phyloP scores from a whole-genome alignment of 2,888 invertebrate species.

The Drosophila cracens region DNA sequence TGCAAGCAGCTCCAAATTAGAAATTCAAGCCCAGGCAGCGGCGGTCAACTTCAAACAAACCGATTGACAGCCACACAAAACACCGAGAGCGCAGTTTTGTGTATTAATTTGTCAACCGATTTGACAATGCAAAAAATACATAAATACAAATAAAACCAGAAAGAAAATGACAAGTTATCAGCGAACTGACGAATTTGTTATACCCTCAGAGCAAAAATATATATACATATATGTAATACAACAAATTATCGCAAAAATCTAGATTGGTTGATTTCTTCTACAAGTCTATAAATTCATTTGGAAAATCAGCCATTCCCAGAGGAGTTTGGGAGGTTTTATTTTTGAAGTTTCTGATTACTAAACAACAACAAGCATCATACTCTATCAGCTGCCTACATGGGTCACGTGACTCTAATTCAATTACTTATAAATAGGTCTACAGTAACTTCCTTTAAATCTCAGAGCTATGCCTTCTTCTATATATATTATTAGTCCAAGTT shows the following conservation, averaged over 20 bases:
- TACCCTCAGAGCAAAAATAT: not conserved
- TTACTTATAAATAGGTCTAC: not conserved
- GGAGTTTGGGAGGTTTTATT: not conserved
- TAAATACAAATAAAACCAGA: not conserved
- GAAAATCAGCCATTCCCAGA: not conserved
- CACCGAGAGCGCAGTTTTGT: constrained; percentile 48
- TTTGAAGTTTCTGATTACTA: not conserved
- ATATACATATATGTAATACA: not conserved
- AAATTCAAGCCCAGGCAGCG: constrained; percentile 59
- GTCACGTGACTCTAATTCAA: too few species aligned
- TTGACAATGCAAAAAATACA: constrained; percentile 49
- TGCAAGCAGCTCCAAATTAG: constrained; percentile 59
- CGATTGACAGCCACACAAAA: constrained; percentile 54
- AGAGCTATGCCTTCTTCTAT: not conserved
- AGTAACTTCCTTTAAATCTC: not conserved
- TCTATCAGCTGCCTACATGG: too few species aligned
- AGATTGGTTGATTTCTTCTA: not conserved
- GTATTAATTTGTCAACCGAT: constrained; percentile 75
- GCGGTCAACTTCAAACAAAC: constrained; percentile 67
- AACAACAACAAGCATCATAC: not conserved
- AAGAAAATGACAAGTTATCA: constrained; percentile 3
- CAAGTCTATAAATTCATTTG: not conserved
- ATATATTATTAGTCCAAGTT: not conserved
- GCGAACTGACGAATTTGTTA: constrained; percentile 9
- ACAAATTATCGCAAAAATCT: not conserved